Base-by-base conservation (phyloP, 2,113 vertebrate genomes). In the Sorex araneus region DNA sequence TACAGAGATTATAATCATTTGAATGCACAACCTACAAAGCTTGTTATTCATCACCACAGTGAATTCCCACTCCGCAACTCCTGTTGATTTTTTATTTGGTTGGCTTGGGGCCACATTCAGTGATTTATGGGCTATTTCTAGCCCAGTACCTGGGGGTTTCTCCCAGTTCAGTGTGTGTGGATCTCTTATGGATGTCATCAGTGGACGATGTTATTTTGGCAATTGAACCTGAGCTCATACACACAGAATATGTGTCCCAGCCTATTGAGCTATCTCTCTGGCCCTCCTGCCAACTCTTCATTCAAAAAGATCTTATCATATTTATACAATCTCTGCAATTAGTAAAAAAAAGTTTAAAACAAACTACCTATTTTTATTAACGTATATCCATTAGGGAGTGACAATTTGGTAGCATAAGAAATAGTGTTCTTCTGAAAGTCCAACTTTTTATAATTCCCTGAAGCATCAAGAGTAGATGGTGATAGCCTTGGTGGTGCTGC, bases 391-490 rank as follows among this genome's bases (percentile, higher is more conserved):
- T 47, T 47, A 40, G 92, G 66, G 32, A 64, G 12, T 84, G 27
- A 81, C 79, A 40, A 67, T 84, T 69, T 74, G n/a, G 69, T 69
- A 84, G 50, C 74, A 90, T 81, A 70, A 19, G 21, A 4, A n/a
- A 54, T 81, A 30, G 4, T 19, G 32, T 84, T 89, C 86, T 43
- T 63, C n/a, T 11, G 13, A 84, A 2, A 84, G 70, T 8, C 9
- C 4, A 54, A 92, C 86, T 25, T 75, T 89, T 10, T 84, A 43
- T 77, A 54, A 5, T 71, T 86, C 30, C 77, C 4, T 84, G 43
- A 87, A 45, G 19, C 83, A 8, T 89, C 71, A 86, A 79, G 32
- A 81, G 8, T 36, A 86, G 32, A 28, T 43, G 28, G 15, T 71
- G 70, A 50, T 15, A 64, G 60, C 23, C 23, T 63, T 27, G 15